Base-by-base conservation (phyloP, 1,140 invertebrate species). In the Scaptomyza graminum region DNA sequence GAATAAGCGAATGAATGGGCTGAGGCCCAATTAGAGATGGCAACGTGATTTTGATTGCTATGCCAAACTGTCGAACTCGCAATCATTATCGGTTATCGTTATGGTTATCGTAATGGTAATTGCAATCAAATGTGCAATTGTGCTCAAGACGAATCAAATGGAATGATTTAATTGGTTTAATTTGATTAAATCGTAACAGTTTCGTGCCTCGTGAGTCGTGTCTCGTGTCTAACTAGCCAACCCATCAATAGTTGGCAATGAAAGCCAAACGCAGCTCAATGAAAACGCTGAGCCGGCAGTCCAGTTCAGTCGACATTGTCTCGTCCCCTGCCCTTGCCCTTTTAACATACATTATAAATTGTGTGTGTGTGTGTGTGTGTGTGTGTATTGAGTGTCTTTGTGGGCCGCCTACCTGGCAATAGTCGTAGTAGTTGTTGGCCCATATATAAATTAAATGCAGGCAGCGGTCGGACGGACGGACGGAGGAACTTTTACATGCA, bases 401-500 rank as follows among this genome's bases (percentile, higher is more conserved):
- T 47, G 71, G 63, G n/a, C n/a, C n/a, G n/a, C 31, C 55, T 72
- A 72, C 69, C 69, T 72, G 69, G 49, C 54, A 72, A 7, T 34
- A 41, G 68, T 64, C 54, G 62, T 67, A 83, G 79, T 34, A 31
- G 68, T 65, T 65, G 62, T 67, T 82, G 79, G 76, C 62, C 76
- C 63, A 83, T 69, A 84, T 69, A 84, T 84, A 84, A 84, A 84
- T 84, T 85, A 84, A 80, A 85, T 73, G 81, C 80, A 83, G 80
- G 81, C 81, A 76, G 64, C 74, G 77, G 5, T 3, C 28, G 28
- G 61, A 74, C 80, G n/a, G n/a, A n/a, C n/a, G n/a, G n/a, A n/a
- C n/a, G n/a, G n/a, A n/a, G n/a, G n/a, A 80, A 84, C 81, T 84
- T 80, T 84, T 84, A 84, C 81, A 85, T 84, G 81, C 80, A 85